Evolutionary conservation across 2,888 invertebrate species (phyloP), one percentile per base, ranked within the genome.

Genomic region (Heliconius hortense): DNA sequence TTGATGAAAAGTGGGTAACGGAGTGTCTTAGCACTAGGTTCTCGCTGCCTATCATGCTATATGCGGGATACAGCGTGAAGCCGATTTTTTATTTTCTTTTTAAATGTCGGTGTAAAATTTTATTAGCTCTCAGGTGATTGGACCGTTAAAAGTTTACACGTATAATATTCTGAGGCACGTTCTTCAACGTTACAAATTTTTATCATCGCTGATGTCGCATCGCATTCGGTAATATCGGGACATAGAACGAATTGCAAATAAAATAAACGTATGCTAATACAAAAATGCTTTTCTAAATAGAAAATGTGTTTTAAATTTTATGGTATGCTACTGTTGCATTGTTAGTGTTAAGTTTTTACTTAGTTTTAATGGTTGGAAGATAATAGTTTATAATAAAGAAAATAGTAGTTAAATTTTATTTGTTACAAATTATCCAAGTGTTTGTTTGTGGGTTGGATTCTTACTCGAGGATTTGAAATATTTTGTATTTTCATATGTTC

Each of bases 161-260:
- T 82, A 82, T 82, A 68, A 81, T 87, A 90, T 90, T 89, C 90
- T 79, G 63, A 80, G 82, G 83, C 90, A 90, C 90, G 90, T 87
- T 81, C 76, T 68, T 80, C 81, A 81, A 80, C 78, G 80, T 82
- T 84, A 84, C 79, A 84, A 82, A 80, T 86, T 85, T 85, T 86
- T 86, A 85, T 81, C 81, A 80, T 76, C 76, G 79, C 83, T 83
- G 83, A 84, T 82, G 77, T 76, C 73, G 83, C 77, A 70, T 66
- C 43, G 63, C 67, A 73, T 76, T 78, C 78, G 67, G 73, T 59
- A 68, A 73, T 79, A 77, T 79, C 76, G 75, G 77, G 77, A 76
- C 77, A 76, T 66, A 53, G 62, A 68, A 73, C 59, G 68, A 76
- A 73, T 68, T 63, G 53, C 43, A 73, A 76, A 76, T 76, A 69